These are phyloP conservation scores for Aricia artaxerxes DNA, from an alignment of 2,888 invertebrate genomes.

Conservation along the genomic window DNA sequence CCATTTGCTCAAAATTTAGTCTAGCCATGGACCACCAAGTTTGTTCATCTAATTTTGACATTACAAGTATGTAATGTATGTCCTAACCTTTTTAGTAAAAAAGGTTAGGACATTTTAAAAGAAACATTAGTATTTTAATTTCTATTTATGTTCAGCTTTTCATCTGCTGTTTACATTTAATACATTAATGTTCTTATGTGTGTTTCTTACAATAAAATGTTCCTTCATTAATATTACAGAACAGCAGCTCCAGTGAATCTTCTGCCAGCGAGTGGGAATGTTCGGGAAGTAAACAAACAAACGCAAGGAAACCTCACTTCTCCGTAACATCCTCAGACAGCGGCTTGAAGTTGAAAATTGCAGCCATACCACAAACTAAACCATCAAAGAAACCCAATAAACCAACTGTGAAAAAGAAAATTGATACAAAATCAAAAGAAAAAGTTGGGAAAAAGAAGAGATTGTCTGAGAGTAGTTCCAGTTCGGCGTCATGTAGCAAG, in stretches of 20 bases:
- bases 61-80: too few species aligned
- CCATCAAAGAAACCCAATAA: conserved; percentile 62
- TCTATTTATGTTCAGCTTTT: too few species aligned
- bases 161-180: too few species aligned
- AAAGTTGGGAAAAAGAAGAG: conserved; percentile 44
- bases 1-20: too few species aligned
- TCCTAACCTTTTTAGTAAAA: too few species aligned
- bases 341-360: conserved; percentile 81
- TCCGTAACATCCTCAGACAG: conserved; percentile 83
- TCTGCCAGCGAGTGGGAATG: conserved; percentile 75
- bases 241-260: conserved; percentile 65
- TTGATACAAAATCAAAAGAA: conserved; percentile 47
- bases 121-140: too few species aligned
- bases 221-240: conserved; percentile 55
- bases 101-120: too few species aligned
- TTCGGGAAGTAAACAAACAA: conserved; percentile 58
- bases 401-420: conserved; percentile 65
- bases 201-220: conserved; percentile 27
- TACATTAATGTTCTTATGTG: conserved; percentile 33
- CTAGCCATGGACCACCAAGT: too few species aligned
- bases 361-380: conserved; percentile 78
- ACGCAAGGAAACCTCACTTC: conserved; percentile 74
- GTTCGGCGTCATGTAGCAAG: conserved; percentile 76
- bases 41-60: too few species aligned
- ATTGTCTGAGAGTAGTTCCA: conserved; percentile 69